Conservation (phyloP, 1,140 invertebrate genomes). For the Brachionus sp. region DNA sequence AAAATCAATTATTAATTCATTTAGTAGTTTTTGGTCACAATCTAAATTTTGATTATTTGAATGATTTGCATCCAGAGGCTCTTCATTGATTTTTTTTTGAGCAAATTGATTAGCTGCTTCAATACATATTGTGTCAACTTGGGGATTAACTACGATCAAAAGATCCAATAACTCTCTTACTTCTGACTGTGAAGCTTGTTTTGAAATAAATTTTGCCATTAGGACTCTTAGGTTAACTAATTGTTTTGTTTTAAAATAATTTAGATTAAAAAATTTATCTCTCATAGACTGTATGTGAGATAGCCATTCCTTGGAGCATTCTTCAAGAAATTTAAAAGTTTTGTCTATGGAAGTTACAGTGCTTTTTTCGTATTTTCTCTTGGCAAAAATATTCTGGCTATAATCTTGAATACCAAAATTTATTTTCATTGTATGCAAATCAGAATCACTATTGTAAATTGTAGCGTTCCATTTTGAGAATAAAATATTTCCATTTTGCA, state of each 20-base stretch:
- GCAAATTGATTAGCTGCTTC: neutral
- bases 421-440: slow-evolving; percentile 48
- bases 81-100: neutral
- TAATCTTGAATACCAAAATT: slow-evolving; percentile 49
- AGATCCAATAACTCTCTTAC: slow-evolving; percentile 37
- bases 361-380: slow-evolving; percentile 18
- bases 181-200: slow-evolving; percentile 38
- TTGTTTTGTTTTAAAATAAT: slow-evolving; percentile 53
- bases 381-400: slow-evolving; percentile 45
- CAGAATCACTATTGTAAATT: slow-evolving; percentile 49
- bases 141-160: slow-evolving; percentile 50
- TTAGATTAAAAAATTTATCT: slow-evolving; percentile 50
- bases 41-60: neutral
- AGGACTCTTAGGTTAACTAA: slow-evolving; percentile 52
- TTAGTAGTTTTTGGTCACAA: slow-evolving; percentile 47
- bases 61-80: neutral
- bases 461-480: slow-evolving; percentile 51
- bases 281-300: slow-evolving; percentile 50
- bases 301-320: slow-evolving; percentile 51
- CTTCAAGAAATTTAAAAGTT: slow-evolving; percentile 52
- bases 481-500: slow-evolving; percentile 51
- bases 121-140: slow-evolving; percentile 46
- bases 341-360: slow-evolving; percentile 49
- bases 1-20: slow-evolving; percentile 46
- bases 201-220: slow-evolving; percentile 47